Base-by-base conservation (phyloP, 2,797 vertebrate genomes). In the Menidia menidia region DNA sequence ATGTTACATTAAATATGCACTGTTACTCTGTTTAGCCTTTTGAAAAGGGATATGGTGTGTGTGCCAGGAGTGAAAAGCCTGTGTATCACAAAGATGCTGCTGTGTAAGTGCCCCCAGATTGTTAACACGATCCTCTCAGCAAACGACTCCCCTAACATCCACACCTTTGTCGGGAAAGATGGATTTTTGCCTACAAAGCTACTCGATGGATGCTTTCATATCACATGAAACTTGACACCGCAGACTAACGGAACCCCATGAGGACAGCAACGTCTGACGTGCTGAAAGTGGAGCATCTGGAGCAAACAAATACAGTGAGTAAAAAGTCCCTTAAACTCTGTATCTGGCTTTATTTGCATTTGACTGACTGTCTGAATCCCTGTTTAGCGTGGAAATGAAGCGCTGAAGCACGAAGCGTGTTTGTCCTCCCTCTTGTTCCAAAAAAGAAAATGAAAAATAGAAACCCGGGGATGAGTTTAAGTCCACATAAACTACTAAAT, bases 161-260 rank as follows among this genome's bases (percentile, higher is more conserved):
- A 78, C 65, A 73, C 60, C 45, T 70, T 43, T 73, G 72, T 71
- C 45, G 51, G 47, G 54, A 61, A 55, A 68, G 63, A 73, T 41
- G 54, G 52, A 4, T 64, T 71, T 78, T 67, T 45, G 53, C 62
- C 56, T 55, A 48, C 48, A 70, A 35, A 78, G 53, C 69, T 68
- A 62, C 70, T 81, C 58, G 75, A 83, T 57, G 74, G 75, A 80
- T 76, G 69, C 68, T 84, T 63, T 51, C 68, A 68, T 81, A 68
- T 86, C n/a, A 0, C 45, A 71, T 78, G 85, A 81, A 88, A 88
- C 78, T 47, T 77, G 81, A 90, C 69, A 79, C 81, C 60, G 69
- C 31, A 62, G 71, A 78, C 71, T 56, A 54, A 32, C 41, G 44
- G 54, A 57, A 75, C 66, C 82, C 78, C 79, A 63, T 58, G 77